These are phyloP conservation scores for Octonoba sinensis DNA, from an alignment of 2,888 invertebrate species.

Conservation along the genomic window DNA sequence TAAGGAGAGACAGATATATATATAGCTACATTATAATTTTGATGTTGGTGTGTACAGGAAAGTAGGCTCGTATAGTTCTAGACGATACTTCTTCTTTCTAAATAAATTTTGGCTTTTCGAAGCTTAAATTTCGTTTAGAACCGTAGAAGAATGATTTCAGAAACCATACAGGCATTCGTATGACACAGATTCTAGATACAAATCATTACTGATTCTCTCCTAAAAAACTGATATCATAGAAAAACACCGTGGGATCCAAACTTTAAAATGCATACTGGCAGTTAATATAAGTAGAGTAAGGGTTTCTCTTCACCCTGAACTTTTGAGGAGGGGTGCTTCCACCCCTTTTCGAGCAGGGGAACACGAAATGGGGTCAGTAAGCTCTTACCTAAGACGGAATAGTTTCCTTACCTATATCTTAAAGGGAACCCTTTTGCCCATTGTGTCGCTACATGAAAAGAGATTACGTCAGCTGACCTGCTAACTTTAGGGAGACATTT, in stretches of 20 bases:
- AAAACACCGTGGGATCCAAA: slow-evolving; percentile 9
- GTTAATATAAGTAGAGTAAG: slow-evolving; percentile 46
- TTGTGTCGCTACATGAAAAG: background rate
- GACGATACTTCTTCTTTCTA: too few relatives aligned
- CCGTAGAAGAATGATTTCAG: too few relatives aligned
- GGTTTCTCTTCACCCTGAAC: slow-evolving; percentile 55
- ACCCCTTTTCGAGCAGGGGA: background rate
- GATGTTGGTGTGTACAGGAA: too few relatives aligned
- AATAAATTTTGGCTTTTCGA: too few relatives aligned
- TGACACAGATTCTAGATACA: too few relatives aligned
- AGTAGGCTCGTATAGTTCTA: too few relatives aligned
- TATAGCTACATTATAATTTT: too few relatives aligned
- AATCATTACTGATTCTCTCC: too few relatives aligned
- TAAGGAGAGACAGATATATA: too few relatives aligned
- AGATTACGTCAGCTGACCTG: slow-evolving; percentile 44
- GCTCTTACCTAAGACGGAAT: slow-evolving; percentile 28
- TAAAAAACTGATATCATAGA: background rate
- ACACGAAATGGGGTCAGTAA: slow-evolving; percentile 41
- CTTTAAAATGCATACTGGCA: slow-evolving; percentile 23
- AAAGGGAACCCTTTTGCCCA: background rate
- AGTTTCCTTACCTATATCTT: slow-evolving; percentile 40
- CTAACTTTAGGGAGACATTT: slow-evolving; percentile 5
- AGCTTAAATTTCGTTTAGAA: too few relatives aligned
- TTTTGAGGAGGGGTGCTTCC: slow-evolving; percentile 15
- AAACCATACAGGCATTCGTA: too few relatives aligned